phyloP scores from a whole-genome alignment of 2,113 vertebrate genomes.

The Paracanthobrama guichenoti region DNA sequence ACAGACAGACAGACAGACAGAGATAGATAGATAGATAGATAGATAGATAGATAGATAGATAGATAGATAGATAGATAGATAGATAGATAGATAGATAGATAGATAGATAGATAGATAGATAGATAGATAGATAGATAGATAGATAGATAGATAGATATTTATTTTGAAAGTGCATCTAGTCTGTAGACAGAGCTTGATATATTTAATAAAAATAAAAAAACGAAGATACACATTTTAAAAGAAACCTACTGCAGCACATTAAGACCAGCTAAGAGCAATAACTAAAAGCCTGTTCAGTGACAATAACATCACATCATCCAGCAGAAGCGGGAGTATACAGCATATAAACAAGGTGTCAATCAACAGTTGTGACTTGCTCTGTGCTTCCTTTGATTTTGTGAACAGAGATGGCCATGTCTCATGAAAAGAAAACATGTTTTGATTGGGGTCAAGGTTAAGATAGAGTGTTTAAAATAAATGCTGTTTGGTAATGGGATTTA shows the following conservation, averaged over 20 bases:
- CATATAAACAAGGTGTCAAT: constrained; percentile 13
- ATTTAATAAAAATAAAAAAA: constrained; percentile 5
- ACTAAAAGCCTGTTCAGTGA: constrained; percentile 38
- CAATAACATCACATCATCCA: constrained; percentile 40
- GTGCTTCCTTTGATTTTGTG: background rate
- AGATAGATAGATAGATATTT: background rate
- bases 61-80: constrained; percentile 24
- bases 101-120: constrained; percentile 20
- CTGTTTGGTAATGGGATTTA: background rate
- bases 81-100: constrained; percentile 20
- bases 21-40: constrained; percentile 17
- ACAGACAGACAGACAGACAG: constrained; percentile 12
- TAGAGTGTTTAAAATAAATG: background rate
- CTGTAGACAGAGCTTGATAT: constrained; percentile 12
- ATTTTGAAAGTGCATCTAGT: constrained; percentile 28
- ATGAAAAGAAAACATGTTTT: background rate
- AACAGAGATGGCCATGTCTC: background rate
- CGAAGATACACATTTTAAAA: background rate
- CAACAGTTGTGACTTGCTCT: background rate
- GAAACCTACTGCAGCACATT: background rate
- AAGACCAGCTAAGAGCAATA: background rate
- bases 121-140: constrained; percentile 8
- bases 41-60: constrained; percentile 15
- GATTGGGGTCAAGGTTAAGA: background rate
- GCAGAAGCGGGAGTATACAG: constrained; percentile 7